A percentile compares a stretch with the other conserved stretches of the same genome.
phyloP scores from a whole-genome alignment of 2,888 invertebrate species.

The Zhuqinia jingwanae region DNA sequence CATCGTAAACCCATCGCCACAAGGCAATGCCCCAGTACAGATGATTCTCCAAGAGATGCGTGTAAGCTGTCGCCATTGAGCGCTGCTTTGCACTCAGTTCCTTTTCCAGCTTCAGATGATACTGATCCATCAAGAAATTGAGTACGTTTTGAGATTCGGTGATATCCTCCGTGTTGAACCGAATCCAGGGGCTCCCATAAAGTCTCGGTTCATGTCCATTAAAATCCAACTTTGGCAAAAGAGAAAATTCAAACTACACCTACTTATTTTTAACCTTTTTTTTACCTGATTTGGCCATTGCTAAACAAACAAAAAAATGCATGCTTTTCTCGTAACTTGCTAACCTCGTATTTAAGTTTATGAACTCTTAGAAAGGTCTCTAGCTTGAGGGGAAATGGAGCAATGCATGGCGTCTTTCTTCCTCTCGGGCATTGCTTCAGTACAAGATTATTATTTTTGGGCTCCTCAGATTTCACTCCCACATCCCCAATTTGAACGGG shows the following conservation, averaged over 20 bases:
- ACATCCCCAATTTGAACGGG: background rate
- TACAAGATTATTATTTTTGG: slow-evolving; percentile 43
- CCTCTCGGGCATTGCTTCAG: slow-evolving; percentile 76
- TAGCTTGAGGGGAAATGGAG: slow-evolving; percentile 77
- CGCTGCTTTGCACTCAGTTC: slow-evolving; percentile 54
- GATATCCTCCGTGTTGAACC: slow-evolving; percentile 75
- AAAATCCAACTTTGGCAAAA: slow-evolving; percentile 63
- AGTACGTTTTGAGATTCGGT: slow-evolving; percentile 76
- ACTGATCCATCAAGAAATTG: slow-evolving; percentile 64
- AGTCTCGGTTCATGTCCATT: slow-evolving; percentile 66
- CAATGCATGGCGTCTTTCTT: slow-evolving; percentile 76
- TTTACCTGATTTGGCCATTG: no score
- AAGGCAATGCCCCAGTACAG: slow-evolving; percentile 78
- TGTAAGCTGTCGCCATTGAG: slow-evolving; percentile 71
- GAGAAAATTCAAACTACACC: background rate
- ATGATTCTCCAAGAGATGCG: slow-evolving; percentile 77
- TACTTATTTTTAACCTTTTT: no score
- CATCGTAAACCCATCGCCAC: slow-evolving; percentile 78
- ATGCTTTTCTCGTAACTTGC: no score
- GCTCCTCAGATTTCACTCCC: background rate
- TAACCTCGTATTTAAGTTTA: slow-evolving; percentile 76
- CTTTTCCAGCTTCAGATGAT: slow-evolving; percentile 59
- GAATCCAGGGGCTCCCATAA: slow-evolving; percentile 75
- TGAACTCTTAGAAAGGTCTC: slow-evolving; percentile 76
- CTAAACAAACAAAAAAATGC: background rate